These are phyloP conservation scores for Leptinotarsa lineolata DNA, from an alignment of 1,140 invertebrate species.

Conservation along the genomic window DNA sequence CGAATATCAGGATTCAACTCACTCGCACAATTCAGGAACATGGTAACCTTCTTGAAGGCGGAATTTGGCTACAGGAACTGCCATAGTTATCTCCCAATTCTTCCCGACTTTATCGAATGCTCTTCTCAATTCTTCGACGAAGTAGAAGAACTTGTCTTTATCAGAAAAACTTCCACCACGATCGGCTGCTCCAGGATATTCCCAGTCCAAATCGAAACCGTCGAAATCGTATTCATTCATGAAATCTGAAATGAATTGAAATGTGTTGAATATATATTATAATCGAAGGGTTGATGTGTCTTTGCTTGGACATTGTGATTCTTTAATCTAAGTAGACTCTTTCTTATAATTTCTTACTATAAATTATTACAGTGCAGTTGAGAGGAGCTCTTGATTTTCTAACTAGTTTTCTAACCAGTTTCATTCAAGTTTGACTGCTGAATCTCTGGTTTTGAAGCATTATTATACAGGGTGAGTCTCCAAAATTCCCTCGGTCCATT, in stretches of 20 bases:
- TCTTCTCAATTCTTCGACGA: slow-evolving; percentile 78
- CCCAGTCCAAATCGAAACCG: slow-evolving; percentile 85
- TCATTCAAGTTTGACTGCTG: too few species aligned
- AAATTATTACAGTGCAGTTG: too few species aligned
- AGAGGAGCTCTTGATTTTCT: too few species aligned
- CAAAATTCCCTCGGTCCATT: too few species aligned
- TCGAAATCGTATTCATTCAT: slow-evolving; percentile 79
- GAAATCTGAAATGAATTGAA: slow-evolving; percentile 60
- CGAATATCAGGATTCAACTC: slow-evolving; percentile 53
- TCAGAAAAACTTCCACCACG: slow-evolving; percentile 82
- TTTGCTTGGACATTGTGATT: too few species aligned
- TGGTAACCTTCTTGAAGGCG: slow-evolving; percentile 85
- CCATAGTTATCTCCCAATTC: slow-evolving; percentile 86
- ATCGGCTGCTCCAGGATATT: slow-evolving; percentile 84
- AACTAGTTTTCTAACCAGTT: too few species aligned
- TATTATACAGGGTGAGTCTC: too few species aligned
- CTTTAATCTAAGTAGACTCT: too few species aligned
- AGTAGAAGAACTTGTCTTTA: slow-evolving; percentile 81
- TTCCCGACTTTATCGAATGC: slow-evolving; percentile 75
- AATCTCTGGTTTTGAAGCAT: too few species aligned
- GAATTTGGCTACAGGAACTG: slow-evolving; percentile 84
- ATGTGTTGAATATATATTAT: too few species aligned
- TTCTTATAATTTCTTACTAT: too few species aligned
- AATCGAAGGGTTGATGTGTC: too few species aligned
- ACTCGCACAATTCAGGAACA: slow-evolving; percentile 85